phyloP scores from a whole-genome alignment of 1,140 invertebrate species.

The Neodiprion virginianus region DNA sequence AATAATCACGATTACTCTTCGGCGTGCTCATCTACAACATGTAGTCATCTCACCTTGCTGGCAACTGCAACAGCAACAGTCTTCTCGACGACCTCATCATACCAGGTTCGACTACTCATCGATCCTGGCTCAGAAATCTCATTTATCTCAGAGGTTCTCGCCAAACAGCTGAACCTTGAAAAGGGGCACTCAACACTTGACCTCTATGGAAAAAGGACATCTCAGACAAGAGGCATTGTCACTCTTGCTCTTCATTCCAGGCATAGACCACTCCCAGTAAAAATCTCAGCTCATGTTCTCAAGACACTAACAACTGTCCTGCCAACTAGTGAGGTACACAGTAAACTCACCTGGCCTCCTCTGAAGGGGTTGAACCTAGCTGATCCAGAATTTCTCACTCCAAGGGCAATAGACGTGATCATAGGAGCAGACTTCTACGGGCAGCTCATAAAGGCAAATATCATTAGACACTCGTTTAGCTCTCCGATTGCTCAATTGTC shows the following conservation, averaged over 20 bases:
- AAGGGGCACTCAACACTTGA: not conserved
- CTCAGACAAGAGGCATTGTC: constrained; percentile 15
- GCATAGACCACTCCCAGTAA: not conserved
- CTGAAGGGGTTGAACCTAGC: not conserved
- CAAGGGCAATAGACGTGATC: too few species aligned
- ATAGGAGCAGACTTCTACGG: too few species aligned
- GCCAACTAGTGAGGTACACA: not conserved
- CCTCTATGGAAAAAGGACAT: constrained; percentile 6
- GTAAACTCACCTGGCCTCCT: not conserved
- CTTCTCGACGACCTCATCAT: not conserved
- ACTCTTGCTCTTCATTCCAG: not conserved
- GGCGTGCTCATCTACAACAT: not conserved
- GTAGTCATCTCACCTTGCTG: not conserved
- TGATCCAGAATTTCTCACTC: not conserved
- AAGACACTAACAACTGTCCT: constrained; percentile 13
- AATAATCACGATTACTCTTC: not conserved
- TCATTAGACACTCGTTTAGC: not conserved
- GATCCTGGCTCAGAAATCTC: too few species aligned
- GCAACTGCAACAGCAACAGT: not conserved
- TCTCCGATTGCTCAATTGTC: not conserved
- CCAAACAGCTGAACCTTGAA: too few species aligned
- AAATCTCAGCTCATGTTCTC: constrained; percentile 15
- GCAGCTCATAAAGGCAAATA: too few species aligned
- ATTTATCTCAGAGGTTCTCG: too few species aligned
- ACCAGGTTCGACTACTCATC: too few species aligned